A percentile compares a stretch with the other conserved stretches of the same genome.
phyloP scores from a whole-genome alignment of 2,113 vertebrate species.

The Junco hyemalis region DNA sequence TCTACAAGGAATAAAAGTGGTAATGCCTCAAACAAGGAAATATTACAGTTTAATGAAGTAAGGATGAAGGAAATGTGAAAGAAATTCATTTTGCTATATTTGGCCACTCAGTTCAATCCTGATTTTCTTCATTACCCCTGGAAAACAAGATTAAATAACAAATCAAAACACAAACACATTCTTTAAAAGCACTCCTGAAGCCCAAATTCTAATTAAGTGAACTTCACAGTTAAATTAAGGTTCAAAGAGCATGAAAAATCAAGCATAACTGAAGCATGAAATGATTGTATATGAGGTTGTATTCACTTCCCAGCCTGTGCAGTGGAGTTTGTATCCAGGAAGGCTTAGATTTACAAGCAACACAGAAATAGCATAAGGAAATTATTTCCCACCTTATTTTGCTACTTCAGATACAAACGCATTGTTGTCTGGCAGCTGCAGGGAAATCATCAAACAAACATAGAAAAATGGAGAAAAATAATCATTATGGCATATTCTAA shows the following conservation, averaged over 20 bases:
- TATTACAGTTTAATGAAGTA: slow-evolving; percentile 31
- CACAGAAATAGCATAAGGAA: neutral
- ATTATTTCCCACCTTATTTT: slow-evolving; percentile 44
- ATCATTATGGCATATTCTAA: neutral
- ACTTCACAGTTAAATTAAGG: slow-evolving; percentile 60
- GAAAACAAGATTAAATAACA: slow-evolving; percentile 31
- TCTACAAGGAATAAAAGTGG: slow-evolving; percentile 16
- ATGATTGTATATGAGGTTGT: slow-evolving; percentile 31
- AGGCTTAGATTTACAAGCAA: neutral
- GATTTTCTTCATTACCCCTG: slow-evolving; percentile 37
- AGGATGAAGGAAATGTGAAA: neutral
- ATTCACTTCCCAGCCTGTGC: slow-evolving; percentile 5
- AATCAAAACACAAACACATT: slow-evolving; percentile 33
- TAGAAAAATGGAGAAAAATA: neutral
- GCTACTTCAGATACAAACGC: slow-evolving; percentile 1
- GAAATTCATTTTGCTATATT: neutral
- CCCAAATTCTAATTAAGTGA: slow-evolving; percentile 54
- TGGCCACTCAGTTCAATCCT: slow-evolving; percentile 21
- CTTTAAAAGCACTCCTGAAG: slow-evolving; percentile 12
- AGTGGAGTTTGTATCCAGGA: slow-evolving; percentile 18
- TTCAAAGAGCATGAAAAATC: slow-evolving; percentile 72
- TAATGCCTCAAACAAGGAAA: slow-evolving; percentile 20
- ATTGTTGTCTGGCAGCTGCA: neutral
- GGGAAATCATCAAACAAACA: neutral
- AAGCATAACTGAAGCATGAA: slow-evolving; percentile 55